phyloP scores from a whole-genome alignment of 2,113 vertebrate species.

The Girardinichthys multiradiatus region DNA sequence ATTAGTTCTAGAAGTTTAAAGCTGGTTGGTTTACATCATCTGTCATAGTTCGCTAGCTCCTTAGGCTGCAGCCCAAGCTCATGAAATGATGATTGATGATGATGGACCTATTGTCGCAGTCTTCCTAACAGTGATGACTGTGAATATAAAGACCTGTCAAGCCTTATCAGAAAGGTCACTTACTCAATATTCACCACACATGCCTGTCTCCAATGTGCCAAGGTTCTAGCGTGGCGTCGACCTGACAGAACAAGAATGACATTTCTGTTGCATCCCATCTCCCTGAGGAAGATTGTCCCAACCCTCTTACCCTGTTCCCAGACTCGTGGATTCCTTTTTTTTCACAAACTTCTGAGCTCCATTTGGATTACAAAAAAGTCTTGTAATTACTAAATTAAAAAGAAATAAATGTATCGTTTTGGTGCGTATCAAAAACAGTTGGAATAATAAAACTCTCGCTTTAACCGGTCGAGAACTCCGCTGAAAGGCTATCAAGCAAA shows the following conservation, averaged over 20 bases:
- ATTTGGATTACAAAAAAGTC: not conserved
- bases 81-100: slow-evolving; percentile 64
- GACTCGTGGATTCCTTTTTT: not conserved
- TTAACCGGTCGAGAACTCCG: not conserved
- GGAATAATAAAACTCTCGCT: not conserved
- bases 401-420: not conserved
- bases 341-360: slow-evolving; percentile 19
- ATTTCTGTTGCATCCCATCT: slow-evolving; percentile 50
- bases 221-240: slow-evolving; percentile 18
- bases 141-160: slow-evolving; percentile 53
- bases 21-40: not conserved
- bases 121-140: slow-evolving; percentile 49
- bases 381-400: not conserved
- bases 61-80: slow-evolving; percentile 2
- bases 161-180: slow-evolving; percentile 69
- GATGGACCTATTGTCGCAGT: slow-evolving; percentile 63
- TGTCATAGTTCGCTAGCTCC: slow-evolving; percentile 11
- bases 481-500: no score
- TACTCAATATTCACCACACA: slow-evolving; percentile 56
- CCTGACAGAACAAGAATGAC: slow-evolving; percentile 45
- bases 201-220: slow-evolving; percentile 38
- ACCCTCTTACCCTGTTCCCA: no score
- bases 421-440: not conserved
- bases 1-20: not conserved
- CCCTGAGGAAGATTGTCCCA: slow-evolving; percentile 15